Conservation (phyloP, 2,113 vertebrate genomes). For the Rhodinocichla rosea region DNA sequence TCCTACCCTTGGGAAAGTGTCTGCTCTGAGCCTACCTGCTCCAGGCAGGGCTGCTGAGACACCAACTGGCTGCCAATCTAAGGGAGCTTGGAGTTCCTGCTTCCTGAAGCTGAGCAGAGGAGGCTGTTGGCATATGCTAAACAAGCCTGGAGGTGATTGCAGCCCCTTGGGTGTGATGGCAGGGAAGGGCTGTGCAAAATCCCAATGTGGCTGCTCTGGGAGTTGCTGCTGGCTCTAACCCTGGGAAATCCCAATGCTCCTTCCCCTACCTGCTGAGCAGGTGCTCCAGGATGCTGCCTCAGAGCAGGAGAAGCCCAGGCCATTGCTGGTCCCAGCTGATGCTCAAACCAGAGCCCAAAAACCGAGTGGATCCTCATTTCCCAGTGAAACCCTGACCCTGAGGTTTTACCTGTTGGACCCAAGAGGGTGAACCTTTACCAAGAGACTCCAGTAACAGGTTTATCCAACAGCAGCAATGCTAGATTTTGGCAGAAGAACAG, state of each 20-base stretch:
- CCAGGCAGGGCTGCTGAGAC: not conserved
- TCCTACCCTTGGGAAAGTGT: not conserved
- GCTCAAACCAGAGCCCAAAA: not conserved
- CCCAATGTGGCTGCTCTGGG: not conserved
- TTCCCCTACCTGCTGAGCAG: not conserved
- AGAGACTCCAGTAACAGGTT: not conserved
- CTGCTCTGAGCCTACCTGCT: not conserved
- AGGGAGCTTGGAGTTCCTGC: not conserved
- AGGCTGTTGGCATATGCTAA: not conserved
- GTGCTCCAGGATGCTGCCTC: not conserved
- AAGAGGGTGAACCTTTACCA: accelerated
- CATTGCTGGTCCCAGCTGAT: accelerated
- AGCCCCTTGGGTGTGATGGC: not conserved
- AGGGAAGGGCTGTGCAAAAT: not conserved
- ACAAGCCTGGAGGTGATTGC: accelerated
- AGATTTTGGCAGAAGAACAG: not conserved
- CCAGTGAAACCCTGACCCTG: not conserved
- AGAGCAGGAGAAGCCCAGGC: not conserved
- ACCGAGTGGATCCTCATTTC: accelerated
- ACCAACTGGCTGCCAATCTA: not conserved
- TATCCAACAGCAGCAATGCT: not conserved
- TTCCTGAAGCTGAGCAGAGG: not conserved
- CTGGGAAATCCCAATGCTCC: not conserved
- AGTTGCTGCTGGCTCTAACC: not conserved
- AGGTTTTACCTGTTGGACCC: accelerated